Evolutionary conservation across 2,797 vertebrate genomes (phyloP), one percentile per base, ranked within the genome.

Genomic region (Melanotaenia parkinsoni): DNA sequence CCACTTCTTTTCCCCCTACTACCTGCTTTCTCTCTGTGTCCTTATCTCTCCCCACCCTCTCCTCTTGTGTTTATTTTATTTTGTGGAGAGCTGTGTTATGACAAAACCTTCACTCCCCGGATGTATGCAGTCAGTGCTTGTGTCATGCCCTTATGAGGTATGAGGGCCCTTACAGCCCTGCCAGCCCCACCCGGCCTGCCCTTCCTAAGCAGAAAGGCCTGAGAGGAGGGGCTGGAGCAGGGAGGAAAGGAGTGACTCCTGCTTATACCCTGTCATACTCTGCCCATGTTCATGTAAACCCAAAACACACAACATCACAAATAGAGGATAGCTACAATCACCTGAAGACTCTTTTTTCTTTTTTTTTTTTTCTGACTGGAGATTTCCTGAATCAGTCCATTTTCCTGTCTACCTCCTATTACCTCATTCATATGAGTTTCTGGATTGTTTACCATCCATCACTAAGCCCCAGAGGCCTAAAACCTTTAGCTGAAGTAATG

Each of bases 71-170:
- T 92, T 93, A 90, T 92, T 92, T 92, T 88, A 89, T 91, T 92
- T 90, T 88, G 77, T 69, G 10, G 70, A 87, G 86, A 80, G 81
- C 80, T 68, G 64, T 91, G 89, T 93, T 94, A 90, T 93, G 92
- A 94, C 91, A 93, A 84, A 91, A 81, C 24, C 80, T 88, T 90
- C 88, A 86, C 88, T 89, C 87, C 86, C 90, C 89, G 88, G 91
- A 94, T 91, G 84, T 83, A 74, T 91, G 89, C 75, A 90, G 90
- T 90, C 89, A 88, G 83, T 74, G 87, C 83, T 88, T 88, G 91
- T 93, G 89, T 92, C 92, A 90, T 94, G 91, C 88, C 91, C 93
- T 93, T 90, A 89, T 90, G 92, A 93, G 90, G 90, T 89, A 91
- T 91, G 88, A 84, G 88, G 91, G 86, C 90, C 88, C 83, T 87